Evolutionary conservation across 2,888 invertebrate genomes (phyloP).

Genomic region (Zhuqinia jingwanae): DNA sequence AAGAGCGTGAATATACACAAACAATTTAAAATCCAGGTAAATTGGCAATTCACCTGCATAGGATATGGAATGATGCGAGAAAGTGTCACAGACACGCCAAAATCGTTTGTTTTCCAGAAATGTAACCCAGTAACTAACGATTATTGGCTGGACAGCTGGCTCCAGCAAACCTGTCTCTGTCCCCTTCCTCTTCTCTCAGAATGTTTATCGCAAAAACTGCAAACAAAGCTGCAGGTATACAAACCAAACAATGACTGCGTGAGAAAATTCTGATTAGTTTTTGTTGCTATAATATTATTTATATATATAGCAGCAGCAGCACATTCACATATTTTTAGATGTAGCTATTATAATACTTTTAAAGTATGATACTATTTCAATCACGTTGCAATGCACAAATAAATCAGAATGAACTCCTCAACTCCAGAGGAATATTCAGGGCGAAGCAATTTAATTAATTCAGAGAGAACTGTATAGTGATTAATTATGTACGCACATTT

Average conservation of each 20-base stretch:
- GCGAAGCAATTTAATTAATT: conserved; percentile 11
- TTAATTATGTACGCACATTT: conserved; percentile 21
- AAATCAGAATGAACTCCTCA: conserved; percentile 7
- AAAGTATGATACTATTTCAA: no score
- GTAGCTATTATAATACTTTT: no score
- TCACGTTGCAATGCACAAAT: neutral
- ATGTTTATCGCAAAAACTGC: neutral
- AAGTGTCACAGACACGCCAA: neutral
- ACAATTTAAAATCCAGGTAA: neutral
- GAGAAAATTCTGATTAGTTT: neutral
- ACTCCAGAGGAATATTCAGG: neutral
- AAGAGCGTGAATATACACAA: neutral
- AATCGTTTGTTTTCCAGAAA: conserved; percentile 36
- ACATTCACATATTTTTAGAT: neutral
- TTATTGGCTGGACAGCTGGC: neutral
- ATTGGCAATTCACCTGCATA: neutral
- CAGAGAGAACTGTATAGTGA: conserved; percentile 15
- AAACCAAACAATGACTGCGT: neutral
- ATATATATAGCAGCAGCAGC: neutral
- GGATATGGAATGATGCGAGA: conserved; percentile 8
- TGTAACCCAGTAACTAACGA: conserved; percentile 48
- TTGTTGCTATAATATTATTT: neutral
- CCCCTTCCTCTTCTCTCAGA: neutral
- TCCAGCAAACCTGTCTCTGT: conserved; percentile 16
- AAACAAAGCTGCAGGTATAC: conserved; percentile 1